Evolutionary conservation across 2,888 invertebrate genomes (phyloP), one percentile per base, ranked within the genome.

Genomic region (Diabrotica balteata): DNA sequence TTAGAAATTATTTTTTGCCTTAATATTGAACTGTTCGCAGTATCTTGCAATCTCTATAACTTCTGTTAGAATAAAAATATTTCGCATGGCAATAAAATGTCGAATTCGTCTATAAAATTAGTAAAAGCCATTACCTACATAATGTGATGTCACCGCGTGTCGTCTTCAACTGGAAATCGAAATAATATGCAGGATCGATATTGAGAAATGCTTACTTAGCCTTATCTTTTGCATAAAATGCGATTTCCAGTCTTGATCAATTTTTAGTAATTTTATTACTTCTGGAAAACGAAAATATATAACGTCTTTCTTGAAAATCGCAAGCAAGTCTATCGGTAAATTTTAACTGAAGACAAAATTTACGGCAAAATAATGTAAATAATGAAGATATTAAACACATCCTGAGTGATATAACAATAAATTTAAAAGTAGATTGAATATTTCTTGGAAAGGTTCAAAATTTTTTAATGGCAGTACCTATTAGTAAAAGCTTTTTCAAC

Each of bases 91-190:
- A 57, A 44, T 44, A 57, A 44, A 60, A 60, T 53, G 59, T 63
- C 51, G 32, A 63, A 54, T 46, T 22, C 46, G 62, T 59, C 58
- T 53, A 67, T 67, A 58, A 67, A 63, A 67, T 67, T 63, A 67
- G 62, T 58, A 52, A 52, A 62, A 62, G 45, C 11, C 59, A 52
- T 32, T 67, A 58, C 50, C 44, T 58, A 63, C 47, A 58, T 59
- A 59, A 59, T 62, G 59, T 63, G 59, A 67, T 67, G 67, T 62
- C 59, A 67, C 54, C 63, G 50, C 49, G 53, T 59, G 59, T 49
- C 63, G 64, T 52, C 58, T 58, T 64, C 53, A 32, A 49, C 54
- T 54, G 47, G 47, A 50, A 66, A 66, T 62, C 63, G 54, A 63
- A 53, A 67, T 55, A 43, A 51, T 52, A 63, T 50, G 43, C 46